These are phyloP conservation scores for Helicoverpa assulta DNA, from an alignment of 2,888 invertebrate species.

Conservation along the genomic window DNA sequence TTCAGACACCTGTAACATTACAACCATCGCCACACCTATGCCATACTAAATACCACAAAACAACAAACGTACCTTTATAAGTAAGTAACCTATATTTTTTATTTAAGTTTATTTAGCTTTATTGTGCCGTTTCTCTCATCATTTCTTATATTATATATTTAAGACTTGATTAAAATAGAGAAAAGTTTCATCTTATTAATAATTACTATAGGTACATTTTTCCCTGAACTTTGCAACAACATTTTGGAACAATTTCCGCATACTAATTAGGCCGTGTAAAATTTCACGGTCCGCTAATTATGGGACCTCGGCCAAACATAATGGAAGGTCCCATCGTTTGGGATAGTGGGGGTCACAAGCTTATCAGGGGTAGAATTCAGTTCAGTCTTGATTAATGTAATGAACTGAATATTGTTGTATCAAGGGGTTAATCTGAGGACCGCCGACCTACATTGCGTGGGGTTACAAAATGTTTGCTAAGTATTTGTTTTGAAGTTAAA, in stretches of 20 bases:
- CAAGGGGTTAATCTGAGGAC: conserved; percentile 35
- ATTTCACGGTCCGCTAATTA: not conserved
- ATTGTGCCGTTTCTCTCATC: too few relatives aligned
- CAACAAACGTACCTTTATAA: too few relatives aligned
- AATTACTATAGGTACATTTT: too few relatives aligned
- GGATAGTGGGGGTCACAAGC: conserved; percentile 23
- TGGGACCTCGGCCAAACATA: conserved; percentile 13
- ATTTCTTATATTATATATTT: too few relatives aligned
- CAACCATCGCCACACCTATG: too few relatives aligned
- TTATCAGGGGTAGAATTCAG: conserved; percentile 34
- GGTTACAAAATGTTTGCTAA: not conserved
- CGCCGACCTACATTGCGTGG: not conserved
- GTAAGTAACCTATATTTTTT: too few relatives aligned
- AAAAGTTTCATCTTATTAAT: too few relatives aligned
- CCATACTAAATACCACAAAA: too few relatives aligned
- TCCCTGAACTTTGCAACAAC: too few relatives aligned
- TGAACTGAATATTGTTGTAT: conserved; percentile 46
- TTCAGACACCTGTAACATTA: too few relatives aligned
- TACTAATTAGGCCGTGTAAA: not conserved
- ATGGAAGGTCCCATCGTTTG: conserved; percentile 40
- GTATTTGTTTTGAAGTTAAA: not conserved
- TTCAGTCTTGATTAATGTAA: conserved; percentile 45
- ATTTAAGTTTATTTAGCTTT: too few relatives aligned
- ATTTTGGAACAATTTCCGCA: not conserved
- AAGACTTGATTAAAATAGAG: too few relatives aligned